Conservation (phyloP, 2,797 vertebrate genomes). For the Staurois parvus region DNA sequence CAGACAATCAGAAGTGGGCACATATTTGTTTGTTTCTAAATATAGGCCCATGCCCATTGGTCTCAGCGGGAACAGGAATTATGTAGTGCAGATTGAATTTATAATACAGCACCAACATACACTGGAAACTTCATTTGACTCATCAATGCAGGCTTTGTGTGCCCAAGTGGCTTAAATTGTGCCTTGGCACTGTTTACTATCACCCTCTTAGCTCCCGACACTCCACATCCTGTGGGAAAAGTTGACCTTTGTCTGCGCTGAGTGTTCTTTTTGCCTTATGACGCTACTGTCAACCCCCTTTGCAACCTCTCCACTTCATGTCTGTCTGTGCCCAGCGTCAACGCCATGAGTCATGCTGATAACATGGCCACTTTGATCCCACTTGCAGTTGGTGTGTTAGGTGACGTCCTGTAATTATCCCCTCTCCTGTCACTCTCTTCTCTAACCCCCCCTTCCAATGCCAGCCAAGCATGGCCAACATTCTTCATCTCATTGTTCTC, state of each 20-base stretch:
- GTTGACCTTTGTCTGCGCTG: slow-evolving; percentile 55
- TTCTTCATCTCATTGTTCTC: slow-evolving; percentile 50
- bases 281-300: background rate
- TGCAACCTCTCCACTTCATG: background rate
- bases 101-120: background rate
- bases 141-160: slow-evolving; percentile 1
- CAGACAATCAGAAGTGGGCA: background rate
- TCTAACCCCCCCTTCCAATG: slow-evolving; percentile 12
- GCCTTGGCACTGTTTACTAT: slow-evolving; percentile 28
- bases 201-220: slow-evolving; percentile 42
- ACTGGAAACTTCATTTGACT: background rate
- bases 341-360: slow-evolving; percentile 56
- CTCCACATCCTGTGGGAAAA: slow-evolving; percentile 46
- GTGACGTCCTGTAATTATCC: slow-evolving; percentile 61
- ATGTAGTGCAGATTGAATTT: background rate
- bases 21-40: background rate
- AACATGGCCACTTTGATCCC: slow-evolving; percentile 62
- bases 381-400: slow-evolving; percentile 61
- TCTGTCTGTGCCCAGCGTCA: slow-evolving; percentile 57
- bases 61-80: background rate
- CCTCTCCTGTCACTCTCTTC: slow-evolving; percentile 48
- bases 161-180: background rate
- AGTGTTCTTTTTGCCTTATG: slow-evolving; percentile 40
- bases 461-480: slow-evolving; percentile 46
- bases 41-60: background rate